Conservation (phyloP, 2,797 vertebrate species). For the Eulemur albifrons region DNA sequence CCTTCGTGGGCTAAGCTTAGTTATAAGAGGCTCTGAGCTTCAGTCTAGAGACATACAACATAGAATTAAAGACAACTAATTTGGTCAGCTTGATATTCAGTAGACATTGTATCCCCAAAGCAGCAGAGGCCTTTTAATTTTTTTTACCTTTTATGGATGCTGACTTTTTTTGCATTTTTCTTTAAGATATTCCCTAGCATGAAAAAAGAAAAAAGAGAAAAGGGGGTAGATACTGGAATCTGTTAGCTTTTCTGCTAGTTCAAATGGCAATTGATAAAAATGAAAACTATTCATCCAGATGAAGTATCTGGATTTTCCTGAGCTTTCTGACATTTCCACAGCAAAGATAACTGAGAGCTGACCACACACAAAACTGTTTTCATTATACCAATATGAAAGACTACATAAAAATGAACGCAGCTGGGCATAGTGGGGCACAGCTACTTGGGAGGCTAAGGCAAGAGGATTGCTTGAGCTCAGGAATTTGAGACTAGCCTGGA, state of each 20-base stretch:
- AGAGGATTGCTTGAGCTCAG: neutral
- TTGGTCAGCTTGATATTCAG: neutral
- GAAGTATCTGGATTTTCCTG: conserved; percentile 42
- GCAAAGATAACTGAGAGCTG: conserved; percentile 31
- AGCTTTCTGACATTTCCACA: conserved; percentile 2
- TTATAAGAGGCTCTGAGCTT: neutral
- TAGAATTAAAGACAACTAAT: neutral
- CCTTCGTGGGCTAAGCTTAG: neutral
- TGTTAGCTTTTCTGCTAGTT: conserved; percentile 39
- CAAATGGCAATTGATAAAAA: conserved; percentile 17
- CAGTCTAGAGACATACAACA: neutral
- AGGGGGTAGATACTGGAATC: neutral
- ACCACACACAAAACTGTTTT: conserved; percentile 29
- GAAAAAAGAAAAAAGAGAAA: conserved; percentile 5
- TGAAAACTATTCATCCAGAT: conserved; percentile 26
- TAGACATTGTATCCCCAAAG: neutral
- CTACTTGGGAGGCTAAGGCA: neutral
- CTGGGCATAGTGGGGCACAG: neutral
- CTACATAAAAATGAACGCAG: neutral
- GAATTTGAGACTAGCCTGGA: neutral
- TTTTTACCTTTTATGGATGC: neutral
- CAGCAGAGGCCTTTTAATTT: neutral
- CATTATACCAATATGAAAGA: neutral
- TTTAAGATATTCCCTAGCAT: neutral
- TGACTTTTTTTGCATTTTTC: neutral